Conservation (phyloP, 2,113 vertebrate genomes). For the Oceanites oceanicus region DNA sequence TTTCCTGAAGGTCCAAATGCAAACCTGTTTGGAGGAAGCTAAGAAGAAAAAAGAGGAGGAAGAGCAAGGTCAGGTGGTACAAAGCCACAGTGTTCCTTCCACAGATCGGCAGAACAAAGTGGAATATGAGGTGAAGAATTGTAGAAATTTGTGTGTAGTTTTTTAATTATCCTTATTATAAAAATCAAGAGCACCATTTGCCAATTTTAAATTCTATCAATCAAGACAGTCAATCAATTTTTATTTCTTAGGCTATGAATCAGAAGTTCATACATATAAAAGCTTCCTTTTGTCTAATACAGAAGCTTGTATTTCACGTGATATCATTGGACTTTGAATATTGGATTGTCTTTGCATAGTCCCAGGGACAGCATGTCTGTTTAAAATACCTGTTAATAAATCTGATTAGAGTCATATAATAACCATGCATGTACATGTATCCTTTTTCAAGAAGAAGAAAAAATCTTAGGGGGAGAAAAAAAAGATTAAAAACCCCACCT, state of each 20-base stretch:
- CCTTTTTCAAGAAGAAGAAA: background rate
- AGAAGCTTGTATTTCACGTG: background rate
- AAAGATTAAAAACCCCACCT: too few species aligned
- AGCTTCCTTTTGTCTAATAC: background rate
- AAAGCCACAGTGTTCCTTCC: background rate
- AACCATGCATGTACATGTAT: background rate
- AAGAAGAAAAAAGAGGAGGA: constrained; percentile 46
- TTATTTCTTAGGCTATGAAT: background rate
- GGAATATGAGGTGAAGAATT: constrained; percentile 39
- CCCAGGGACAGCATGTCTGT: background rate
- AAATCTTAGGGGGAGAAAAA: accelerated
- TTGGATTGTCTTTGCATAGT: background rate
- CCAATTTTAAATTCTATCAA: background rate
- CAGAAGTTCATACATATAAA: background rate
- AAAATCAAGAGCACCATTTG: background rate
- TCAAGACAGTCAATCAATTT: background rate
- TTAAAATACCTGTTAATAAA: background rate
- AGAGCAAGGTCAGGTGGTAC: background rate
- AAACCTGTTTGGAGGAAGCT: constrained; percentile 69
- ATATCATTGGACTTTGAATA: background rate
- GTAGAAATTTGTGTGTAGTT: background rate
- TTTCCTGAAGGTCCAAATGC: constrained; percentile 65
- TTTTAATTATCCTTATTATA: background rate
- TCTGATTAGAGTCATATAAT: background rate
- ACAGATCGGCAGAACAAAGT: background rate